Conservation (phyloP, 2,797 vertebrate species). For the Babyrousa celebensis region DNA sequence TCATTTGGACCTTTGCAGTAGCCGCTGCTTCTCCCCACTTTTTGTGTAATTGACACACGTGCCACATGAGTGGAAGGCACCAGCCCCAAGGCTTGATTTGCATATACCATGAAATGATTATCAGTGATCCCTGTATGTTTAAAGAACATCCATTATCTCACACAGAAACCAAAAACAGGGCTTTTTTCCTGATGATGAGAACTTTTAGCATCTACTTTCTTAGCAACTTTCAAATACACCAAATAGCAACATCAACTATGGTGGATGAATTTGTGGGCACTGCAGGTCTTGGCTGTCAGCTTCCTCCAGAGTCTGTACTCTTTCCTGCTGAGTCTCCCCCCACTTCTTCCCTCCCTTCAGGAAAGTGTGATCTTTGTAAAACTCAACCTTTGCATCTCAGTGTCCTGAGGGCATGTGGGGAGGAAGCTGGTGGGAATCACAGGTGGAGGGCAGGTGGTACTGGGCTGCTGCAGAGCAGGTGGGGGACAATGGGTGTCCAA, state of each 20-base stretch:
- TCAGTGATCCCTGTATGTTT: rapidly evolving
- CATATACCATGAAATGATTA: rapidly evolving
- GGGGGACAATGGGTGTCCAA: no score
- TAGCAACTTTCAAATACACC: not conserved
- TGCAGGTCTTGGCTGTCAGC: no score
- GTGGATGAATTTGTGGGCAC: rapidly evolving
- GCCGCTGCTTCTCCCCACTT: not conserved
- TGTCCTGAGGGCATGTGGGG: no score
- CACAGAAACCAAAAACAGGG: rapidly evolving
- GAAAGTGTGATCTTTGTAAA: no score
- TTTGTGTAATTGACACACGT: rapidly evolving
- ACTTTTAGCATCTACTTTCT: not conserved
- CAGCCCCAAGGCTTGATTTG: rapidly evolving
- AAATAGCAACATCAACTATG: rapidly evolving
- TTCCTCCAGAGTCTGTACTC: rapidly evolving
- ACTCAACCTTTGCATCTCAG: rapidly evolving
- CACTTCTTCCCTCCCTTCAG: not conserved
- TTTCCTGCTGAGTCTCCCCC: rapidly evolving
- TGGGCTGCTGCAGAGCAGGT: not conserved
- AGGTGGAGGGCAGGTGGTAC: no score
- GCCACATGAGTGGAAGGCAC: rapidly evolving
- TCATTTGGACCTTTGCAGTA: rapidly evolving
- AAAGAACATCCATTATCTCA: not conserved
- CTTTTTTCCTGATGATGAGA: no score
- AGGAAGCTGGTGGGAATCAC: no score